Evolutionary conservation across 2,113 vertebrate genomes (phyloP), one percentile per base, ranked within the genome.

Genomic region (Chlorodrepanis virens): DNA sequence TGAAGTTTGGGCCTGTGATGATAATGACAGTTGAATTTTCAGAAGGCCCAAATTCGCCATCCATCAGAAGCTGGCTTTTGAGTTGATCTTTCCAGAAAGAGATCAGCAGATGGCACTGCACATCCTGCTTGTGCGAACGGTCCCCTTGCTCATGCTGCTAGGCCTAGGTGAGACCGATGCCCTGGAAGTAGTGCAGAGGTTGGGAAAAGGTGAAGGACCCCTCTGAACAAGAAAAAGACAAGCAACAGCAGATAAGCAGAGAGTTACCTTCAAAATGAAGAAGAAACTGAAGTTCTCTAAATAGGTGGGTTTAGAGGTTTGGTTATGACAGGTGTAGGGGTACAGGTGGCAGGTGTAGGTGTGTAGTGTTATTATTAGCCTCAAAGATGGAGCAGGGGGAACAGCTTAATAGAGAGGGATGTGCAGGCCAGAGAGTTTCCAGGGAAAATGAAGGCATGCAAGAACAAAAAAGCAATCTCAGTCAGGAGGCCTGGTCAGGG

Each of bases 111-210:
- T 69, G 49, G 83, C 52, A 31, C 29, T 59, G 50, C 22, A 10
- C 20, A 12, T 67, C 54, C 42, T 65, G 1, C 15, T 52, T 88
- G 40, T 49, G 40, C 53, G 16, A 69, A 24, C 49, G 64, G 33
- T 9, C 68, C 49, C 24, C 18, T 79, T 44, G 56, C 33, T 53
- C 60, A 25, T 44, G 23, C 40, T 0, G 0, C 50, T 33, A 20
- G 3, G 10, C 33, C 8, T 7, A 49, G 40, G 7, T 2, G 4
- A 67, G 33, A 52, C 28, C 9, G 0, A 5, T 45, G 35, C 29
- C 35, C 31, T 64, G 23, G 27, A 27, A 65, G 39, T 5, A 0
- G 7, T 77, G 35, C 12, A 40, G 53, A 42, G 59, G 6, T 54
- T 23, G 28, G 63, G 39, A 83, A 59, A 45, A 82, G 54, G 29